Evolutionary conservation across 2,888 invertebrate genomes (phyloP), one percentile per base, ranked within the genome.

Genomic region (Antitype chi): DNA sequence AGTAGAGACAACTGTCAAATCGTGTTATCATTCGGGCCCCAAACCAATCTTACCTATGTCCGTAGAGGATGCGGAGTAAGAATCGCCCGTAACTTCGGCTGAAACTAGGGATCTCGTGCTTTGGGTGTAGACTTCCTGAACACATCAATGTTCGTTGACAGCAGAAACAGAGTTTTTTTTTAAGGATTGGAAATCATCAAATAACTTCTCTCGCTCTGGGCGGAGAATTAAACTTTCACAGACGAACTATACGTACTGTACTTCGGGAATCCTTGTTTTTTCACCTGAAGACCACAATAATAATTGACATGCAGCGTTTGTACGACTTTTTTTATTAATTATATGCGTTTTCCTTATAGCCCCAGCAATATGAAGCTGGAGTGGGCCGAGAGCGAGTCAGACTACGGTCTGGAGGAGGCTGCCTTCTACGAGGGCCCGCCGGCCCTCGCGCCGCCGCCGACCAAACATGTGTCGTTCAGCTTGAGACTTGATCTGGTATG

Each of bases 341-440:
- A n/a, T 25, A 11, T 63, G n/a, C 25, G 13, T 11, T 67, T 70
- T 71, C 63, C 23, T 80, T 76, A 7, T 93, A 96, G 96, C 88
- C 95, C 96, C 97, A 97, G 94, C 96, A 95, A 96, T 71, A 97
- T 97, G 97, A 97, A 97, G 96, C 95, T 97, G 96, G 97, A 97
- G 92, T 95, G 97, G 95, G 91, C 95, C 70, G 97, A 97, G 87
- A 97, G 97, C 92, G 98, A 98, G 91, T 92, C 96, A 64, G 96
- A 96, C 93, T 98, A 97, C 93, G 97, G 97, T 83, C 97, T 98
- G 88, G 98, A 98, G 90, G 98, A 98, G 91, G 97, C 98, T 83
- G 97, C 97, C 86, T 98, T 98, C 93, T 98, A 98, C 94, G 98
- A 98, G 89, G 97, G 97, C 66, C 97, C 97, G 82, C 96, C 97